A percentile compares a stretch with the other conserved stretches of the same genome.
phyloP scores from a whole-genome alignment of 1,140 invertebrate genomes.

The Triops cancriformis region DNA sequence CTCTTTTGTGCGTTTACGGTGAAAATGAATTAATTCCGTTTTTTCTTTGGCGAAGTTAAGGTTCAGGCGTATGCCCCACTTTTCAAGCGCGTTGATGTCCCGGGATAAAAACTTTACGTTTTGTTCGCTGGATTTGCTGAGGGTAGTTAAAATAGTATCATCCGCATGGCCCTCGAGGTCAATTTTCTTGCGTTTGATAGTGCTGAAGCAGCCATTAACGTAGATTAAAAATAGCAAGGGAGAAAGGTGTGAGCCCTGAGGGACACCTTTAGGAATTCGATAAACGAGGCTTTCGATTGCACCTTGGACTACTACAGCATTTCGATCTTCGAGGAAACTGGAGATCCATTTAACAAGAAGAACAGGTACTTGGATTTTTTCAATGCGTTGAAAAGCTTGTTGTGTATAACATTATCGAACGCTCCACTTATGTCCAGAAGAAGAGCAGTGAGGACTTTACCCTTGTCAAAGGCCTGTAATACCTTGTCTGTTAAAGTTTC shows the following conservation, averaged over 20 bases:
- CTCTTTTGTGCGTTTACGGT: neutral
- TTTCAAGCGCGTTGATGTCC: neutral
- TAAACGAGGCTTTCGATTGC: neutral
- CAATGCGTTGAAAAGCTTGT: conserved; percentile 15
- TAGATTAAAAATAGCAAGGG: conserved; percentile 15
- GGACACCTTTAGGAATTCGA: conserved; percentile 15
- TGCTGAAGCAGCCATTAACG: neutral
- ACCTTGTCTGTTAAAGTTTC: neutral
- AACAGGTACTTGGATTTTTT: conserved; percentile 16
- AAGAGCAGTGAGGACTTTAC: conserved; percentile 14
- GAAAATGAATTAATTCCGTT: conserved; percentile 16
- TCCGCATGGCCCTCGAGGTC: conserved; percentile 9
- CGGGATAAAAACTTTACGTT: conserved; percentile 12
- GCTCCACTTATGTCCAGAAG: too few relatives aligned
- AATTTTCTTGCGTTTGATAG: conserved; percentile 12
- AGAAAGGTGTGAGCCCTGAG: conserved; percentile 14
- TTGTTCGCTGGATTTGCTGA: neutral
- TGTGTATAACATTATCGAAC: conserved; percentile 19
- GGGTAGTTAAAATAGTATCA: neutral
- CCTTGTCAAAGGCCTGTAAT: too few relatives aligned
- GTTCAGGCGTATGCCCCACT: neutral
- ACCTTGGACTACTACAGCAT: neutral
- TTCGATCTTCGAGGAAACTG: neutral
- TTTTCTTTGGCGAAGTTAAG: conserved; percentile 12
- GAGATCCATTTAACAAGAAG: neutral